These are phyloP conservation scores for Spilarctia lutea DNA, from an alignment of 2,888 invertebrate genomes.

Conservation along the genomic window DNA sequence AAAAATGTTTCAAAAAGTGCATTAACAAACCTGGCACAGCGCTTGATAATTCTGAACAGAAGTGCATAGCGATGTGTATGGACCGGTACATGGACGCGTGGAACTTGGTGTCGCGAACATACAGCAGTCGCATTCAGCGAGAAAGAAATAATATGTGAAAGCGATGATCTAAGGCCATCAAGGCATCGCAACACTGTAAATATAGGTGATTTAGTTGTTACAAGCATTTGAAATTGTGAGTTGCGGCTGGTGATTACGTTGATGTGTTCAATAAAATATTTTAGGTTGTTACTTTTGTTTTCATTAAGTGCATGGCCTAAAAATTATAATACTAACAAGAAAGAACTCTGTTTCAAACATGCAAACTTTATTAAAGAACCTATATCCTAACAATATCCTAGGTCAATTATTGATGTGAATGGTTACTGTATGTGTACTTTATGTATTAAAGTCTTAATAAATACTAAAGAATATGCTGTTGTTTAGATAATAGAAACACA, in stretches of 20 bases:
- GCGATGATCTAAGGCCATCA: conserved; percentile 45
- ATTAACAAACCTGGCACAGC: conserved; percentile 96
- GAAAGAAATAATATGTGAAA: conserved; percentile 89
- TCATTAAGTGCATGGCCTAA: conserved; percentile 37
- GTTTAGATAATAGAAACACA: conserved; percentile 9
- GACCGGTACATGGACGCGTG: conserved; percentile 99
- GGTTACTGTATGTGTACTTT: not conserved
- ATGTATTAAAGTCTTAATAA: not conserved
- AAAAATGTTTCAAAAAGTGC: conserved; percentile 98
- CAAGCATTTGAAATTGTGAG: conserved; percentile 73
- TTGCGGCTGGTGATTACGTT: conserved; percentile 68
- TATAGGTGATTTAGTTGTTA: conserved; percentile 76
- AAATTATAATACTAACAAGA: not conserved
- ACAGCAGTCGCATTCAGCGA: conserved; percentile 93
- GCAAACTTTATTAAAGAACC: not conserved
- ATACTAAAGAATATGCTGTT: too few relatives aligned
- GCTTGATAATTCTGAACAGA: conserved; percentile 96
- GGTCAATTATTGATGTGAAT: not conserved
- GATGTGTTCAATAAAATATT: conserved; percentile 75
- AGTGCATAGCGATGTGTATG: conserved; percentile 99
- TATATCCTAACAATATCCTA: not conserved
- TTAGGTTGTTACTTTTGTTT: conserved; percentile 66
- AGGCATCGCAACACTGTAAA: conserved; percentile 74
- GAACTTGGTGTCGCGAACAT: conserved; percentile 96
- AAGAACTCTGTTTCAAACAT: not conserved